phyloP scores from a whole-genome alignment of 2,888 invertebrate genomes.

The Nemotelus nigrinus region DNA sequence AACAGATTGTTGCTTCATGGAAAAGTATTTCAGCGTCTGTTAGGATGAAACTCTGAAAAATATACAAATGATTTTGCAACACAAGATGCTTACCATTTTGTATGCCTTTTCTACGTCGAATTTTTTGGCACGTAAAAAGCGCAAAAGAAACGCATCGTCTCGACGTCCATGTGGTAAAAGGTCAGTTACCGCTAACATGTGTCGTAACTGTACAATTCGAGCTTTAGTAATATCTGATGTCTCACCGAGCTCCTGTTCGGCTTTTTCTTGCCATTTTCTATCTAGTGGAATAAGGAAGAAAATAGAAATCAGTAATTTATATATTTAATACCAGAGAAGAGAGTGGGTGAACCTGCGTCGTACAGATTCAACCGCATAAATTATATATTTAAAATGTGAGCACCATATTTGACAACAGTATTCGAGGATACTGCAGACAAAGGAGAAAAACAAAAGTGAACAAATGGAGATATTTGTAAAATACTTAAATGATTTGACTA shows the following conservation, averaged over 20 bases:
- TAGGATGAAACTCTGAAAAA: not conserved
- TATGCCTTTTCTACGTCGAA: conserved; percentile 66
- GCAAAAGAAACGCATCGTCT: conserved; percentile 68
- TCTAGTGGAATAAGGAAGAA: conserved; percentile 33
- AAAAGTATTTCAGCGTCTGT: conserved; percentile 64
- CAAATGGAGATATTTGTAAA: no score
- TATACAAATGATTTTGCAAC: not conserved
- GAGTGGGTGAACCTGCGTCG: no score
- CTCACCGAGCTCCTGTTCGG: conserved; percentile 51
- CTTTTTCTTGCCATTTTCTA: conserved; percentile 50
- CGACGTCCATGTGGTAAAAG: conserved; percentile 61
- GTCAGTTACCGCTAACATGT: conserved; percentile 44
- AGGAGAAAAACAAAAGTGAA: no score
- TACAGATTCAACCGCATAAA: no score
- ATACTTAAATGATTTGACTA: no score
- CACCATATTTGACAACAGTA: no score
- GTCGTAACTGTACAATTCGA: conserved; percentile 48
- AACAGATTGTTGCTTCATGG: conserved; percentile 65
- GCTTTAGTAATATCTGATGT: conserved; percentile 42
- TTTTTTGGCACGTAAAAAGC: conserved; percentile 70
- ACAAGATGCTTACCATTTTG: conserved; percentile 59
- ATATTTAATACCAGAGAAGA: no score
- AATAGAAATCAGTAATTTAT: not conserved
- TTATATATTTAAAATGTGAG: no score
- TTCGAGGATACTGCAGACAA: no score